These are phyloP conservation scores for Morpho achilles DNA, from an alignment of 2,888 invertebrate species.

Conservation along the genomic window DNA sequence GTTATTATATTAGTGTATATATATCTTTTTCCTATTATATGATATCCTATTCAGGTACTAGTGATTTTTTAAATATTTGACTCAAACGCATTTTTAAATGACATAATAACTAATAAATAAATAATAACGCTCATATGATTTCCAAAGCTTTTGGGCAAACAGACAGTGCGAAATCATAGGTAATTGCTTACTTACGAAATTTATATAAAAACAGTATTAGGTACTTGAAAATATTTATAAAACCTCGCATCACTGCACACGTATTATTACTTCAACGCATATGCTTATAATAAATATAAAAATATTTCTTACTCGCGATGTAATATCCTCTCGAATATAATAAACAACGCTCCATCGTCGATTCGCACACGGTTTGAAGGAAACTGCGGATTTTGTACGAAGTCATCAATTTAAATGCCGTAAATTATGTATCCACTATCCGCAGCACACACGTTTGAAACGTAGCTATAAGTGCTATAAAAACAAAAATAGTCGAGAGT, in stretches of 20 bases:
- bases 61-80: too few relatives aligned
- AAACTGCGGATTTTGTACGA: slow-evolving; percentile 7
- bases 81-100: too few relatives aligned
- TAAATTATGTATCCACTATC: slow-evolving; percentile 6
- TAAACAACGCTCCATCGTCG: slow-evolving; percentile 11
- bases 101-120: too few relatives aligned
- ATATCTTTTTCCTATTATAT: too few relatives aligned
- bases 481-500: slow-evolving; percentile 16
- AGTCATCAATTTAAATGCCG: slow-evolving; percentile 18
- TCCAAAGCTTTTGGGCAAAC: too few relatives aligned
- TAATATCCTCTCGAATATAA: slow-evolving; percentile 8
- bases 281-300: not conserved
- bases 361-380: not conserved
- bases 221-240: not conserved
- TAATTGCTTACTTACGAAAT: not conserved
- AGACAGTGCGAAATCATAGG: too few relatives aligned
- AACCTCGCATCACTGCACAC: not conserved
- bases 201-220: not conserved
- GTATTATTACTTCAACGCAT: not conserved
- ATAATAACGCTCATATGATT: too few relatives aligned
- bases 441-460: slow-evolving; percentile 11
- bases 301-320: slow-evolving; percentile 4
- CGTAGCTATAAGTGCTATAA: slow-evolving; percentile 17
- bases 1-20: too few relatives aligned
- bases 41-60: too few relatives aligned